Evolutionary conservation across 2,797 vertebrate species (phyloP), one percentile per base, ranked within the genome.

Genomic region (Scolopax bukidnonensis): DNA sequence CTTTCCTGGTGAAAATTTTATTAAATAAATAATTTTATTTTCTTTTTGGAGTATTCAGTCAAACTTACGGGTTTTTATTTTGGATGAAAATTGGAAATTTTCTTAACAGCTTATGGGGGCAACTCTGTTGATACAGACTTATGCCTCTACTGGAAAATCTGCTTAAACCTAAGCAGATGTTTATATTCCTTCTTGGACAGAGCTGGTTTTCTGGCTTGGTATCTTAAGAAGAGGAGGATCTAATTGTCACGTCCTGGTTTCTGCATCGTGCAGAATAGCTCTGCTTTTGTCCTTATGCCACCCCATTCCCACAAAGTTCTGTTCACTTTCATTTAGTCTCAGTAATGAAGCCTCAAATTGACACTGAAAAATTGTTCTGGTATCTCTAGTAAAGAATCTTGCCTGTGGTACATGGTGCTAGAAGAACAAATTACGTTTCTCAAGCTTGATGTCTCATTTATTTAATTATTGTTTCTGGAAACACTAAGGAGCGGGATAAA

Each of bases 381-480:
- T 63, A 12, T 48, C 13, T 77, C 30, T 60, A 0, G 25, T 63
- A 56, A 54, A 40, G 53, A 53, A 71, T 57, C 51, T 73, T 84
- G 56, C 36, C 71, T n/a, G 28, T 60, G 38, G 21, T 41, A 53
- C 56, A 7, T 4, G 5, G 23, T 17, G 28, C 78, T 59, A 40
- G 28, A 78, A 80, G 71, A 89, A 74, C 3, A 6, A 41, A 79
- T 93, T 77, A 21, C 11, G 23, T 86, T 95, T 79, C 64, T 75
- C 59, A 40, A 67, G 54, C 65, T 85, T 38, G 15, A 38, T 61
- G 19, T 74, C 84, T 90, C 74, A 45, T 81, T 92, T 89, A 75
- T 94, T 74, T 90, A 56, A 81, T 89, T 81, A 73, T 41, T 89
- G 86, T 63, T 82, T 2, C 36, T 78, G 57, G 60, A 95, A 89